Percentiles rank a stretch among this genome's conserved stretches.
Conservation (phyloP, 2,797 vertebrate genomes). For the Meda fulgida region DNA sequence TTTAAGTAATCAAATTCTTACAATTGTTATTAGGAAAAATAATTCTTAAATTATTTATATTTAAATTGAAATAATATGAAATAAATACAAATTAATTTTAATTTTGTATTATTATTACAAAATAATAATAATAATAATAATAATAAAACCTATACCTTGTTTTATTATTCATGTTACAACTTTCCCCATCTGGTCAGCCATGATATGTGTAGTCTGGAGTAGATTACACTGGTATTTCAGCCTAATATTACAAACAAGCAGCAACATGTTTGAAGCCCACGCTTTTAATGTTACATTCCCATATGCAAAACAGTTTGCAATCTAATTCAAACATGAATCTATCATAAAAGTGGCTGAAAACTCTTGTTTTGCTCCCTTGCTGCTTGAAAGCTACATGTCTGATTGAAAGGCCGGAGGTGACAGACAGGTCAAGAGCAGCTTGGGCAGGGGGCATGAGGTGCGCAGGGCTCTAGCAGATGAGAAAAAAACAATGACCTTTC, state of each 20-base stretch:
- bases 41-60: not conserved
- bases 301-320: not conserved
- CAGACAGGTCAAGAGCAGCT: conserved; percentile 68
- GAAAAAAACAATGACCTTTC: conserved; percentile 69
- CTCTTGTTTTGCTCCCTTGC: not conserved
- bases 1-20: not conserved
- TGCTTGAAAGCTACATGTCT: not conserved
- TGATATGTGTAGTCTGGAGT: not conserved
- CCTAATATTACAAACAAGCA: not conserved
- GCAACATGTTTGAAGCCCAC: not conserved
- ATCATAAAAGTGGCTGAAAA: not conserved
- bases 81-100: not conserved
- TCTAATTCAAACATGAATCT: not conserved
- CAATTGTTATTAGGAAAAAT: not conserved
- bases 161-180: not conserved
- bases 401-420: not conserved
- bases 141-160: not conserved
- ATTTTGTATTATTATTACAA: too few species aligned
- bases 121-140: too few species aligned
- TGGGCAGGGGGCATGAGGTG: conserved; percentile 61
- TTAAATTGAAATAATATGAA: not conserved
- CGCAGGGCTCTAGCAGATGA: conserved; percentile 62
- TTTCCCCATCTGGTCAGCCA: not conserved
- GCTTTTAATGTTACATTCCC: not conserved
- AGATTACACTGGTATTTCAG: not conserved